Evolutionary conservation across 35 echinoderm and acorn worm genomes (phyloP).

Genomic region (Lytechinus pictus): DNA sequence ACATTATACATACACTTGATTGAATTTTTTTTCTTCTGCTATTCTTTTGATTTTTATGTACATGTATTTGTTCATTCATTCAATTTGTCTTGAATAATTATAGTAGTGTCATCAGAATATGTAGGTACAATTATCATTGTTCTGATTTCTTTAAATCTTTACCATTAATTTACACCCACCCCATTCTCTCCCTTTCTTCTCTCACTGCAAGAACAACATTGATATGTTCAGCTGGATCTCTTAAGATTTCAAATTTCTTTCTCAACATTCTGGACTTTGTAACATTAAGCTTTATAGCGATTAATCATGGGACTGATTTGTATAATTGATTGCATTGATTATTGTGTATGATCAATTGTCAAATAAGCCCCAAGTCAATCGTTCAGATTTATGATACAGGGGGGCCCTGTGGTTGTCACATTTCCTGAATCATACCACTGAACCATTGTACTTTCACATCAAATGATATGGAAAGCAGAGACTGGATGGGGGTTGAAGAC

Average conservation of each 20-base stretch:
- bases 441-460: not conserved
- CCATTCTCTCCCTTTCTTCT: no score
- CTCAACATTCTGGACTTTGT: not conserved
- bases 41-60: not conserved
- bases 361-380: no score
- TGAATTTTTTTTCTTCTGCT: not conserved
- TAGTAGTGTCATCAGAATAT: not conserved
- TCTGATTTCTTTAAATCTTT: not conserved
- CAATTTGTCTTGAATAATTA: not conserved
- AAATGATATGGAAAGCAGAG: not conserved
- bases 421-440: not conserved
- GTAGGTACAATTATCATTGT: no score
- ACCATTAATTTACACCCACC: not conserved
- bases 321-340: no score
- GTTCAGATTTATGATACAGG: no score
- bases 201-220: not conserved
- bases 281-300: no score
- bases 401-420: not conserved
- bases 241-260: not conserved
- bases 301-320: no score
- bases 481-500: not conserved
- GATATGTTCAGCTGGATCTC: not conserved
- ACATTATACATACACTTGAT: not conserved
- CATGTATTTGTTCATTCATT: not conserved
- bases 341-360: no score